Evolutionary conservation across 1,140 invertebrate species (phyloP), one percentile per base, ranked within the genome.

Genomic region (Drosophila teissieri): DNA sequence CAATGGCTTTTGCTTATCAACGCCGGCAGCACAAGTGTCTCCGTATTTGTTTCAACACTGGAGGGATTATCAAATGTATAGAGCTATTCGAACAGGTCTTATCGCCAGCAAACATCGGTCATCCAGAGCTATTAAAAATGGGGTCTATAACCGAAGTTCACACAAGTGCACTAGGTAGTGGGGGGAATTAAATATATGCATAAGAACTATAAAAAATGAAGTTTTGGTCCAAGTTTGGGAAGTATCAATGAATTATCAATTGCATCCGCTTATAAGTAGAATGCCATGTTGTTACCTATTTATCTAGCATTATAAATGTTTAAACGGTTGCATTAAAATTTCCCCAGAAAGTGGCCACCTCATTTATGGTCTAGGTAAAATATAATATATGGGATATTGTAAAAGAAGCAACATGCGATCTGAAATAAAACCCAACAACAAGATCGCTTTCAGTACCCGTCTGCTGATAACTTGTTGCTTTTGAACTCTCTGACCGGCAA

Each of bases 401-500:
- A 68, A 68, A 53, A 34, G 27, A 44, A 63, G 31, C 48, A 49
- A 68, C 61, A 65, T 52, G 15, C 64, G 64, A 68, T 65, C 61
- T 64, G 46, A 56, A 55, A 55, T 55, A 15, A 34, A 62, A 45
- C 27, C 37, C 27, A 68, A 52, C 19, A 52, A 65, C 31, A 45
- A 19, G 15, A 68, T 22, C 42, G 27, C 1, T 57, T 31, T 8
- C 56, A 48, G 17, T 34, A 31, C 40, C 44, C 19, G 44, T 22
- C 24, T 39, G 64, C 64, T 68, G 64, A 68, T 68, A 68, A 68
- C 61, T 68, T 64, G 12, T 65, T 68, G 78, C 60, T 60, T 75
- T 69, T 86, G 82, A 86, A 86, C 82, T 27, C 82, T 51, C 78
- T 85, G 82, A 85, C 64, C 61, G 64, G 61, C 82, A 86, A 54